Percentiles rank a stretch among this genome's conserved stretches.
phyloP scores from a whole-genome alignment of 92 coral and sea anemone species.

The Zoanthus gigantus region DNA sequence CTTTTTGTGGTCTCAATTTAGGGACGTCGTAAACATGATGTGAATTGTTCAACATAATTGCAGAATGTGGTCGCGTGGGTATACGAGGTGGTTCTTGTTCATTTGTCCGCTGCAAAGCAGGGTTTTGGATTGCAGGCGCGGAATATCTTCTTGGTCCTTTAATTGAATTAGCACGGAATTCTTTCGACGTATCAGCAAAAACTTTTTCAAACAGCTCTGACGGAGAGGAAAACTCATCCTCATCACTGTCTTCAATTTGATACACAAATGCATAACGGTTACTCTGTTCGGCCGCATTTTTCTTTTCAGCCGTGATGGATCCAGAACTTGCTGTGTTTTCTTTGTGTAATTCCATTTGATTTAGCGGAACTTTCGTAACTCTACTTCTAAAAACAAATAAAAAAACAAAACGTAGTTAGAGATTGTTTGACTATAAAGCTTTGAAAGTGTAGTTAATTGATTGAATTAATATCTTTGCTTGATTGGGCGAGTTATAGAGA shows the following conservation, averaged over 20 bases:
- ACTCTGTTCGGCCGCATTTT: background rate
- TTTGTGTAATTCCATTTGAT: background rate
- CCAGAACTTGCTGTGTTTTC: background rate
- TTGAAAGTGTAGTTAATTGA: too few relatives aligned
- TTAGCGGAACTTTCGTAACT: background rate
- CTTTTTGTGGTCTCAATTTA: slow-evolving; percentile 37
- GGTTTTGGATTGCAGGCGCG: slow-evolving; percentile 22
- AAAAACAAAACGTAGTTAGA: too few relatives aligned
- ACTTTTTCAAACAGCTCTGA: slow-evolving; percentile 34
- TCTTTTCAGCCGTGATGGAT: background rate
- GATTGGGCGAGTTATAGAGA: too few relatives aligned
- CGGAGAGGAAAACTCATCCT: background rate
- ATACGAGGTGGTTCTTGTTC: background rate
- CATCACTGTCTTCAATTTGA: background rate
- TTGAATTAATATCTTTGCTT: too few relatives aligned
- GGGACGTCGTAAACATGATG: slow-evolving; percentile 44
- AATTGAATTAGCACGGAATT: background rate
- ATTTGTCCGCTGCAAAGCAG: slow-evolving; percentile 17
- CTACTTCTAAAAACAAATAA: background rate
- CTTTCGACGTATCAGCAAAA: slow-evolving; percentile 37
- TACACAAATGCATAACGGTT: background rate
- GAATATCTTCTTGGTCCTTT: slow-evolving; percentile 20
- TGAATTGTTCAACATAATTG: slow-evolving; percentile 2
- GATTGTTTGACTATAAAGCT: too few relatives aligned
- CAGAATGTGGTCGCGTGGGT: slow-evolving; percentile 4